A percentile compares a stretch with the other conserved stretches of the same genome.
phyloP scores from a whole-genome alignment of 1,140 invertebrate genomes.

The Mercenaria mercenaria region DNA sequence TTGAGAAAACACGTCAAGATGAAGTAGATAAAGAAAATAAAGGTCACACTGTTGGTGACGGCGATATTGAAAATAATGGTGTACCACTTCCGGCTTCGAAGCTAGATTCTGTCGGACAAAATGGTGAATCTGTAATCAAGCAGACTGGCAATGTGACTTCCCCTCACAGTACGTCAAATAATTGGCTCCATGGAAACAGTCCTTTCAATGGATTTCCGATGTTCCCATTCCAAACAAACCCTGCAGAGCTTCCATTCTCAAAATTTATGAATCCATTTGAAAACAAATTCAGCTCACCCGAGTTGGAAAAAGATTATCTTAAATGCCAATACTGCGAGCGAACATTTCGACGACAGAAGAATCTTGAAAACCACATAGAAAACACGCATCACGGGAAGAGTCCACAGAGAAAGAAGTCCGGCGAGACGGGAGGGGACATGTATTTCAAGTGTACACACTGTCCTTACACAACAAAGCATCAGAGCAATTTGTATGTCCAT shows the following conservation, averaged over 20 bases:
- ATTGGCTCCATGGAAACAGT: constrained; percentile 74
- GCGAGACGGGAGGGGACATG: constrained; percentile 82
- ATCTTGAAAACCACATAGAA: constrained; percentile 84
- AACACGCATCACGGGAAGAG: constrained; percentile 83
- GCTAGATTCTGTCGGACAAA: constrained; percentile 28
- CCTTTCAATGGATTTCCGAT: constrained; percentile 77
- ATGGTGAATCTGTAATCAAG: constrained; percentile 59
- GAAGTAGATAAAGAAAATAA: constrained; percentile 63
- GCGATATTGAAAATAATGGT: constrained; percentile 25
- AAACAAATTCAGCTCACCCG: constrained; percentile 75
- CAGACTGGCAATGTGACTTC: constrained; percentile 54
- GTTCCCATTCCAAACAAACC: constrained; percentile 79
- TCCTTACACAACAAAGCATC: constrained; percentile 85
- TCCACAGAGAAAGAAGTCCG: constrained; percentile 72
- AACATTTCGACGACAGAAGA: constrained; percentile 83
- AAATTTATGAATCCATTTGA: constrained; percentile 79
- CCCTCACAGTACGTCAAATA: constrained; percentile 62
- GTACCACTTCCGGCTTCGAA: constrained; percentile 49
- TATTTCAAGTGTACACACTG: constrained; percentile 85
- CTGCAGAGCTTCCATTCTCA: constrained; percentile 78
- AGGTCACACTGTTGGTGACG: constrained; percentile 1
- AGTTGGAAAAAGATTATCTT: constrained; percentile 84
- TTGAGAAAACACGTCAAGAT: constrained; percentile 44
- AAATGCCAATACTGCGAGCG: constrained; percentile 85
- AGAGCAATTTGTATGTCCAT: constrained; percentile 85